Conservation (phyloP, 2,113 vertebrate genomes). For the Brachypteracias leptosomus region DNA sequence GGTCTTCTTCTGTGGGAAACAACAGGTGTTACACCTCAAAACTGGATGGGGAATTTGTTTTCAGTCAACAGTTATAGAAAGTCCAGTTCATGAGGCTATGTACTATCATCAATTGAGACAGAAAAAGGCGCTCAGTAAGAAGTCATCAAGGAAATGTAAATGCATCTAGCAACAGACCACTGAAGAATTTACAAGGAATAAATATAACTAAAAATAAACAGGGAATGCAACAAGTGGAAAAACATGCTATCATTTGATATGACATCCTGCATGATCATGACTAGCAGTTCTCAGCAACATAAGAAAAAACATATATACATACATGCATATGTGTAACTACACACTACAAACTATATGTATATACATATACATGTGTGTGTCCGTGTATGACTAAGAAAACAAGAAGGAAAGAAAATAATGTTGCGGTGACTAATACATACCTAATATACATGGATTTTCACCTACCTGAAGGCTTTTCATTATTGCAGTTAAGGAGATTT, state of each 20-base stretch:
- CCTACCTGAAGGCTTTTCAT: slow-evolving; percentile 92
- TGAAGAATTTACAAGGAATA: background rate
- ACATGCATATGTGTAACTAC: background rate
- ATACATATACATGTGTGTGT: background rate
- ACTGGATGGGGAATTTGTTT: background rate
- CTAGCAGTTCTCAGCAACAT: background rate
- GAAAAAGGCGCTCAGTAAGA: background rate
- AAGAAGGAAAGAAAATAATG: background rate
- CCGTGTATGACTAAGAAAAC: background rate
- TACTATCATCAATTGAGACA: background rate
- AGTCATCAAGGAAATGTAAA: background rate
- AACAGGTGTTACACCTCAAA: background rate
- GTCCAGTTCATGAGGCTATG: background rate
- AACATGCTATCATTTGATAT: background rate
- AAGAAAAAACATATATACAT: background rate
- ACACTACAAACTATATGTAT: background rate
- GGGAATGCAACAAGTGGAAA: background rate
- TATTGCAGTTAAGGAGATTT: slow-evolving; percentile 86
- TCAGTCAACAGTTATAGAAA: background rate
- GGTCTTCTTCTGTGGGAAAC: background rate
- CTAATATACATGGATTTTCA: background rate
- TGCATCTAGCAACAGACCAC: background rate
- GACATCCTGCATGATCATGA: background rate
- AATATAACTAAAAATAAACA: background rate
- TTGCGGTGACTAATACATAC: background rate